phyloP scores from a whole-genome alignment of 2,888 invertebrate species.

The Monopis laevigella region DNA sequence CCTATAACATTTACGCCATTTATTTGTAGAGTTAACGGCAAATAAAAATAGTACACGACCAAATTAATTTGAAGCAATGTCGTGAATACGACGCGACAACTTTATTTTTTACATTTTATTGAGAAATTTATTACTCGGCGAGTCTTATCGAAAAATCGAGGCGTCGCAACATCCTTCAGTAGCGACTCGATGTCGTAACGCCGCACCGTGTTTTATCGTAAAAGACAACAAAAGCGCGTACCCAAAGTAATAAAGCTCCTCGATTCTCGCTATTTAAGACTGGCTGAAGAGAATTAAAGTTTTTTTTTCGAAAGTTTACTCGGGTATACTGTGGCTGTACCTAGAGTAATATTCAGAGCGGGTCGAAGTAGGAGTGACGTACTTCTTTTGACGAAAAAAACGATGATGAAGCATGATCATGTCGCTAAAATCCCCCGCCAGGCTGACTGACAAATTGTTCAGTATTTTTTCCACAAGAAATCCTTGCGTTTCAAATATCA shows the following conservation, averaged over 20 bases:
- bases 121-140: background rate
- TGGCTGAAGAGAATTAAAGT: constrained; percentile 48
- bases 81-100: background rate
- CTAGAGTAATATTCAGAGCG: constrained; percentile 45
- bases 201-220: constrained; percentile 44
- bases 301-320: constrained; percentile 47
- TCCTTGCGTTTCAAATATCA: constrained; percentile 48
- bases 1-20: background rate
- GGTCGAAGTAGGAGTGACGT: constrained; percentile 23
- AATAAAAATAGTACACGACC: background rate
- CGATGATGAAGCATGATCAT: constrained; percentile 58
- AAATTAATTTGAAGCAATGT: background rate
- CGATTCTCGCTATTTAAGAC: constrained; percentile 47
- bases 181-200: constrained; percentile 38
- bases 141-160: constrained; percentile 17
- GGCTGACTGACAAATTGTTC: constrained; percentile 55
- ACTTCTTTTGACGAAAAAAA: constrained; percentile 48
- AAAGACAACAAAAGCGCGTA: constrained; percentile 50
- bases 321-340: constrained; percentile 43
- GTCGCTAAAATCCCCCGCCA: constrained; percentile 40
- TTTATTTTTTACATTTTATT: background rate
- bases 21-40: background rate
- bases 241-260: constrained; percentile 48
- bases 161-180: constrained; percentile 36
- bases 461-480: constrained; percentile 53